phyloP scores from a whole-genome alignment of 2,113 vertebrate genomes.

The Neotoma lepida region DNA sequence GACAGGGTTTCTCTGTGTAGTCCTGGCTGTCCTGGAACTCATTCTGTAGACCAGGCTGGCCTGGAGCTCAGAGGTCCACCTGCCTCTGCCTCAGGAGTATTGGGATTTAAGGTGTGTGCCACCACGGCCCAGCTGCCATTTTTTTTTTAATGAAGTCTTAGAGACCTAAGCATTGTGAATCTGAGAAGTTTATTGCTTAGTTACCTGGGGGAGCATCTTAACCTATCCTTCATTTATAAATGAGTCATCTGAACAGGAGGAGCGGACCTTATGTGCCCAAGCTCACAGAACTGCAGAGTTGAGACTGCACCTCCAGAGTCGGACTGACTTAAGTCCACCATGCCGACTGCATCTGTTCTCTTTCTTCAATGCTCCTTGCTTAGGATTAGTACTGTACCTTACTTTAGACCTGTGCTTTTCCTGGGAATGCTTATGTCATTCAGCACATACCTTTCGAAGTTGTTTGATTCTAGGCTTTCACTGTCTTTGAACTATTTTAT shows the following conservation, averaged over 20 bases:
- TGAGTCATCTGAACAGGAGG: background rate
- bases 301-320: background rate
- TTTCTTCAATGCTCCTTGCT: background rate
- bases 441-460: background rate
- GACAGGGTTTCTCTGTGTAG: background rate
- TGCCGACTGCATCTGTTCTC: background rate
- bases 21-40: background rate
- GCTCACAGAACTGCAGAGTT: background rate
- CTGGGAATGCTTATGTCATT: background rate
- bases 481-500: background rate
- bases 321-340: background rate
- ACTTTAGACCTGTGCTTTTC: background rate
- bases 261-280: background rate
- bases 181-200: constrained; percentile 44
- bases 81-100: background rate
- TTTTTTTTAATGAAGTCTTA: background rate
- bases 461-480: constrained; percentile 11
- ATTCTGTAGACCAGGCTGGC: background rate
- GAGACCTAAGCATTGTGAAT: background rate
- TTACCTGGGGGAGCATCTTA: background rate
- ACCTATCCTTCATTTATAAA: background rate
- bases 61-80: background rate
- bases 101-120: background rate
- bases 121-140: background rate
- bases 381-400: background rate